Evolutionary conservation across 1,140 invertebrate genomes (phyloP).

Genomic region (Spodoptera litura): DNA sequence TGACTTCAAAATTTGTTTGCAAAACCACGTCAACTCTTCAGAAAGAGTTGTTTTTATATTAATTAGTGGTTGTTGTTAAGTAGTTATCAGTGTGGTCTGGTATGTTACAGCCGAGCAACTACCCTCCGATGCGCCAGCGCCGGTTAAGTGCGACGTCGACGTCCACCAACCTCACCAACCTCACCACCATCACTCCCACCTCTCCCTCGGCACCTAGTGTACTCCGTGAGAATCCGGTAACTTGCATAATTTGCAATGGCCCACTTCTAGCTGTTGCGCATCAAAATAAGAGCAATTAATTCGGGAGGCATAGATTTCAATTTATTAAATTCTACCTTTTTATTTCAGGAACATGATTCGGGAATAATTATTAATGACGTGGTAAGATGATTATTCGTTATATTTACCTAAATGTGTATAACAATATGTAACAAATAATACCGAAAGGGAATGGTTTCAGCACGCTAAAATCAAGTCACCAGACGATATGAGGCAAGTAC

Average conservation of each 20-base stretch:
- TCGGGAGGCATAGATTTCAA: background rate
- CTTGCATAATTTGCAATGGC: too few relatives aligned
- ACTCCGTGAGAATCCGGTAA: too few relatives aligned
- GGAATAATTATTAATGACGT: background rate
- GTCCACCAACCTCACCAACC: background rate
- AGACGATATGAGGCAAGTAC: background rate
- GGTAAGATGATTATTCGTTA: background rate
- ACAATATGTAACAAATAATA: background rate
- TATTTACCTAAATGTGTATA: background rate
- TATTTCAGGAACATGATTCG: background rate
- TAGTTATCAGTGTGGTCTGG: background rate
- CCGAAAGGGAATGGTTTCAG: background rate
- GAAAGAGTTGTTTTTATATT: too few relatives aligned
- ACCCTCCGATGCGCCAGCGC: background rate
- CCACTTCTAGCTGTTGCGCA: background rate
- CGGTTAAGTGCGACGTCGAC: background rate
- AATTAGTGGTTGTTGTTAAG: too few relatives aligned
- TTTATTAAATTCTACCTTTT: background rate
- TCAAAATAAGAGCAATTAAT: background rate
- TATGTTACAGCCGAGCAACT: conserved; percentile 8
- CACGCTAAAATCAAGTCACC: background rate
- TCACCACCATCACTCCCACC: background rate
- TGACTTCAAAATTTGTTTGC: too few relatives aligned
- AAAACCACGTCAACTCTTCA: too few relatives aligned
- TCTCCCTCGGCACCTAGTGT: background rate